Base-by-base conservation (phyloP, 2,888 invertebrate species). In the Leistus spinibarbis region DNA sequence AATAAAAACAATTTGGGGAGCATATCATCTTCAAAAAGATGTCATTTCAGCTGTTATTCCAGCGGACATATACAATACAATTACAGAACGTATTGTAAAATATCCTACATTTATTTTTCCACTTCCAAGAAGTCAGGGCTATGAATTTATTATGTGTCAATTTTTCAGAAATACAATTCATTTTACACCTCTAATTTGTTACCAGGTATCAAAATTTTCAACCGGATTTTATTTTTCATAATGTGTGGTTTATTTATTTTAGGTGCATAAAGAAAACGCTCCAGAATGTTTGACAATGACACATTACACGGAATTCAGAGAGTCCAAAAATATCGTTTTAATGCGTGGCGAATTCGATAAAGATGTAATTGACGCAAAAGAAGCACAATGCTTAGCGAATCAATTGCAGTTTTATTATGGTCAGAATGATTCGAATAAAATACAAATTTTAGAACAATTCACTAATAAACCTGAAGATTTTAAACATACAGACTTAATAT, bases 311-410 rank as follows among this genome's bases (percentile, higher is more conserved):
- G 96, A 96, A 82, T 87, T 95, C 1, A 85, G 86, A 78, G 87
- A 89, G 5, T 88, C 88, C 60, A 95, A 95, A 83, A 92, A 90
- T 3, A 87, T 96, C 57, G 89, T 96, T 10, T 86, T 96, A 54
- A 95, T 96, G 95, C 89, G 92, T 56, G 96, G 96, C 16, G 95
- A 96, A 84, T 96, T 91, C 83, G 95, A 96, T 82, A 90, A 89
- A 81, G 93, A 95, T 84, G 90, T 92, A 0, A 84, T 95, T 73
- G 91, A 87, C 83, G 91, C 89, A 0, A 89, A 91, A 82, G 96
- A 96, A 85, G 96, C 96, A 0, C 94, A 93, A 81, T 96, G 95
- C 82, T 85, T 96, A 70, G 94, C 92, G 0, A 95, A 96, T 84
- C 93, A 96, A 83, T 86, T 96, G 76, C 95, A 95, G 83, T 87